These are phyloP conservation scores for Rhamphomyia laevipes DNA, from an alignment of 2,888 invertebrate species.

Conservation along the genomic window DNA sequence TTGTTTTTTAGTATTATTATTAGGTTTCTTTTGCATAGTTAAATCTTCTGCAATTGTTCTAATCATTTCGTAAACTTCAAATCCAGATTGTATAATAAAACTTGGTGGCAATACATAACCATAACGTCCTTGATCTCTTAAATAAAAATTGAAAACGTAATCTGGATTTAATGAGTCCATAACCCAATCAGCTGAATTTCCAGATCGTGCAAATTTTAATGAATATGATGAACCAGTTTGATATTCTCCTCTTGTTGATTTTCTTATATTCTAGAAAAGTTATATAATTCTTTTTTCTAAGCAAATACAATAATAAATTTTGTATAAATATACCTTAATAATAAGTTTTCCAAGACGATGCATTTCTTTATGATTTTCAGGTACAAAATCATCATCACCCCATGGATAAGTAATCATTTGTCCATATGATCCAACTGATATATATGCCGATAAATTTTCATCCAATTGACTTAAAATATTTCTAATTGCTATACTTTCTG, in stretches of 20 bases:
- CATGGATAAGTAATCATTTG: constrained; percentile 38
- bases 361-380: constrained; percentile 25
- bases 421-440: constrained; percentile 38
- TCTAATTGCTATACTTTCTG: constrained; percentile 58
- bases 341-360: constrained; percentile 21
- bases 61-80: constrained; percentile 30
- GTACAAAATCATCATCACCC: constrained; percentile 33
- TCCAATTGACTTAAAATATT: constrained; percentile 37
- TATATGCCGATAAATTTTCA: constrained; percentile 25
- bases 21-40: background rate
- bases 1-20: constrained; percentile 4
- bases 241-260: constrained; percentile 20
- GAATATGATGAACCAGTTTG: constrained; percentile 28
- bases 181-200: constrained; percentile 34
- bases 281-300: constrained; percentile 26
- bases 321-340: background rate
- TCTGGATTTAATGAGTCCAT: constrained; percentile 26
- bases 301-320: constrained; percentile 5
- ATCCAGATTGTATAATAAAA: constrained; percentile 31
- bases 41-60: constrained; percentile 23
- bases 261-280: constrained; percentile 18
- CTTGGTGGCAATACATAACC: constrained; percentile 31
- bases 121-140: constrained; percentile 34
- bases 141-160: constrained; percentile 28
- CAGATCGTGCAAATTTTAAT: constrained; percentile 27